A percentile compares a stretch with the other conserved stretches of the same genome.
Evolutionary conservation across 2,797 vertebrate species (phyloP).

Genomic region (Enteromius trimaculatus): DNA sequence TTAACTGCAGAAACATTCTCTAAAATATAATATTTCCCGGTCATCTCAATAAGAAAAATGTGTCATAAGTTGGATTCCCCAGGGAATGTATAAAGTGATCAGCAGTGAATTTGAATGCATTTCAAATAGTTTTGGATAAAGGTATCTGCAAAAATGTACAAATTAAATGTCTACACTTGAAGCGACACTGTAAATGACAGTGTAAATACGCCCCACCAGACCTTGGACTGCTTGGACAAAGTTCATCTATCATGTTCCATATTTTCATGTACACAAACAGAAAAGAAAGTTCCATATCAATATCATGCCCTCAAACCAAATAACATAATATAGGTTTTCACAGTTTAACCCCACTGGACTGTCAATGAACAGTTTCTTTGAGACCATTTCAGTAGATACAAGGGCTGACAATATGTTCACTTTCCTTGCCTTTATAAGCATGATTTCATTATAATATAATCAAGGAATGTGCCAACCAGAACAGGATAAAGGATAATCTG

Average conservation of each 20-base stretch:
- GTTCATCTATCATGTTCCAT: slow-evolving; percentile 10
- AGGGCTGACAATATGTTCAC: slow-evolving; percentile 59
- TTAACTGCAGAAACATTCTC: not conserved
- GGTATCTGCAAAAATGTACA: not conserved
- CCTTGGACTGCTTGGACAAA: slow-evolving; percentile 6
- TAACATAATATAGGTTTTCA: not conserved
- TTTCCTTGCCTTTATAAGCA: not conserved
- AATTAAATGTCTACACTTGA: not conserved
- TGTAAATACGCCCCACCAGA: not conserved
- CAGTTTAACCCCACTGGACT: not conserved
- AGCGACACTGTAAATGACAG: slow-evolving; percentile 15
- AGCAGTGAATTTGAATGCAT: not conserved
- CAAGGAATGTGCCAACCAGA: not conserved
- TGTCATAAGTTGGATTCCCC: not conserved
- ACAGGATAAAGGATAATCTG: not conserved
- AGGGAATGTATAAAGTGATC: not conserved
- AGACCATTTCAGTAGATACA: slow-evolving; percentile 65
- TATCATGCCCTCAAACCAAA: slow-evolving; percentile 1
- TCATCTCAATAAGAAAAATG: not conserved
- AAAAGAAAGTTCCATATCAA: not conserved
- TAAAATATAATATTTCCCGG: not conserved
- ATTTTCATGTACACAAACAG: slow-evolving; percentile 22
- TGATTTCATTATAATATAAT: slow-evolving; percentile 18
- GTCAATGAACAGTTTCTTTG: not conserved
- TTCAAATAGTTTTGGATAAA: not conserved